phyloP scores from a whole-genome alignment of 1,140 invertebrate genomes.

The Macrobrachium rosenbergii region DNA sequence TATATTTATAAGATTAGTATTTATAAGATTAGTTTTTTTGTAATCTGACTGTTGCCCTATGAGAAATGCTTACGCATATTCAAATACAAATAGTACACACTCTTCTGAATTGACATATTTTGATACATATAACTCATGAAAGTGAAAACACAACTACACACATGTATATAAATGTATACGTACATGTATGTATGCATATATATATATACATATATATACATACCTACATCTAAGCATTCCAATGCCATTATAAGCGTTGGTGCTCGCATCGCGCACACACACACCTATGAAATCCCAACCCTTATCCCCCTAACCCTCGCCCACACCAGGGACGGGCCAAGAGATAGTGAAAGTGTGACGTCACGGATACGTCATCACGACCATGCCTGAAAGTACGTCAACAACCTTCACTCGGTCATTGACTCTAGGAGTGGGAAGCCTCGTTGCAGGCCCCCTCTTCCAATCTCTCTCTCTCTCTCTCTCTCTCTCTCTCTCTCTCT shows the following conservation, averaged over 20 bases:
- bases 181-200: background rate
- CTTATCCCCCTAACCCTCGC: too few species aligned
- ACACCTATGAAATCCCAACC: background rate
- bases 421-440: conserved; percentile 37
- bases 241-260: background rate
- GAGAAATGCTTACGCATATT: too few species aligned
- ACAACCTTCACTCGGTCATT: conserved; percentile 34
- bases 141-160: background rate
- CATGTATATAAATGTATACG: background rate
- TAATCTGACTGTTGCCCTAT: too few species aligned
- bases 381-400: conserved; percentile 31
- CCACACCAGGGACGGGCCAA: conserved; percentile 4
- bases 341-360: conserved; percentile 56
- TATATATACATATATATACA: background rate
- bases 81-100: background rate
- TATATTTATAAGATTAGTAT: too few species aligned
- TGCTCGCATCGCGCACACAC: background rate
- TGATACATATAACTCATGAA: background rate
- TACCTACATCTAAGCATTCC: background rate
- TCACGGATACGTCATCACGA: conserved; percentile 33
- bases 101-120: background rate
- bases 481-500: conserved; percentile 1
- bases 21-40: too few species aligned
- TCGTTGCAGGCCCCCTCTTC: background rate
- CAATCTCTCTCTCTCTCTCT: background rate